Base-by-base conservation (phyloP, 2,888 invertebrate species). In the Pocota personata region DNA sequence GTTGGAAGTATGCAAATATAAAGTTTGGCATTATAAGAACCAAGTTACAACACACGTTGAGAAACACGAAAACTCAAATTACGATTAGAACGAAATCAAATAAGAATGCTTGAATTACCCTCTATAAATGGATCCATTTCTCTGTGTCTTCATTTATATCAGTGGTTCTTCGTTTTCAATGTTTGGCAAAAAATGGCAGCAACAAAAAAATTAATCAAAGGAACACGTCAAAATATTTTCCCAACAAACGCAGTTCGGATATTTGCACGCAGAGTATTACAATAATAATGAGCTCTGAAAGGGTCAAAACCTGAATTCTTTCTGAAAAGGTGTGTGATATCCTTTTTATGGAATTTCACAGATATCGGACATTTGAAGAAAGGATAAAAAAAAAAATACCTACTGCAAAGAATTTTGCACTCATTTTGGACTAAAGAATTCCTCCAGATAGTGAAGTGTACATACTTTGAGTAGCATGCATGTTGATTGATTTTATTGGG, bases 181-280 rank as follows among this genome's bases (percentile, higher is more conserved):
- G n/a, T 12, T n/a, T n/a, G 43, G 30, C 10, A 32, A 32, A 57
- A 64, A 64, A 30, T 24, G 24, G 4, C 24, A 72, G 16, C 40
- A 30, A 24, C 14, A 21, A 50, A 30, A 79, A 24, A 21, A 12
- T 43, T 57, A 71, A 60, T 67, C 72, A 77, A 73, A 72, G 35
- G 46, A 82, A 43, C 24, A 86, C 82, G 86, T 86, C 86, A 82
- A 86, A 86, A 86, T 86, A 86, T 86, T 86, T 86, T 67, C 77
- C 72, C 72, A 86, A 86, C 82, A 86, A 77, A 52, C 76, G 52
- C 43, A 69, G 60, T 60, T 71, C 12, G 40, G 19, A 67, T 72
- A 62, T 62, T 76, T 82, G 60, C 82, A 82, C 72, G 80, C 62
- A 37, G 8, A 71, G 7, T 24, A 43, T 37, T 48, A 57, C 24